Evolutionary conservation across 2,888 invertebrate species (phyloP).

Genomic region (Noctua pronuba): DNA sequence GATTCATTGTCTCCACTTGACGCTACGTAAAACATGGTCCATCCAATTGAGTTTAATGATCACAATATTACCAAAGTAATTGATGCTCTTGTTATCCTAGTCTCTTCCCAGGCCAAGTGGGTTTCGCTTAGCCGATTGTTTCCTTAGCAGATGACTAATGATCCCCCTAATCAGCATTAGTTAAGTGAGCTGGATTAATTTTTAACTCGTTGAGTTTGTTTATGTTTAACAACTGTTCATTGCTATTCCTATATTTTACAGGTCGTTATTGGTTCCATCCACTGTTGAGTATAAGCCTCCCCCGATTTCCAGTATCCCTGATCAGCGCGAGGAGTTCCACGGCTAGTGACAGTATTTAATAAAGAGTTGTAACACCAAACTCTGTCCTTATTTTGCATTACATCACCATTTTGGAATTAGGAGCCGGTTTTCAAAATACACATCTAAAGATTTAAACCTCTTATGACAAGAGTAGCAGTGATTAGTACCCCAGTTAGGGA

Average conservation of each 20-base stretch:
- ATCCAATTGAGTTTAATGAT: slow-evolving; percentile 63
- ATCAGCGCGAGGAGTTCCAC: background rate
- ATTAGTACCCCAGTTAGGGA: slow-evolving; percentile 22
- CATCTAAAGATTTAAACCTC: slow-evolving; percentile 16
- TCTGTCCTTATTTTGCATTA: background rate
- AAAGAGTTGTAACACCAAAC: background rate
- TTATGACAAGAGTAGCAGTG: slow-evolving; percentile 6
- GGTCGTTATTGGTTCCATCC: background rate
- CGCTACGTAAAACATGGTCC: slow-evolving; percentile 52
- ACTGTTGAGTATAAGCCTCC: background rate
- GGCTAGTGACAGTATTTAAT: background rate
- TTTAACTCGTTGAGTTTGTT: background rate
- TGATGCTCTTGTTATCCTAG: slow-evolving; percentile 38
- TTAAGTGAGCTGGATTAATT: slow-evolving; percentile 16
- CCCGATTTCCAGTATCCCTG: background rate
- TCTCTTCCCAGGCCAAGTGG: slow-evolving; percentile 36
- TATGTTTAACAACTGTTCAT: background rate
- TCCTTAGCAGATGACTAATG: slow-evolving; percentile 27
- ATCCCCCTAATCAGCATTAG: background rate
- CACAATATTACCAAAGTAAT: slow-evolving; percentile 54
- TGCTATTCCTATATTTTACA: background rate
- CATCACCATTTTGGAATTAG: background rate
- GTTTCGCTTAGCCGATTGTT: slow-evolving; percentile 24
- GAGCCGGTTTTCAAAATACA: background rate
- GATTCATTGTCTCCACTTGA: slow-evolving; percentile 63